These are phyloP conservation scores for Spheniscus mendiculus DNA, from an alignment of 2,113 vertebrate species.

Conservation along the genomic window DNA sequence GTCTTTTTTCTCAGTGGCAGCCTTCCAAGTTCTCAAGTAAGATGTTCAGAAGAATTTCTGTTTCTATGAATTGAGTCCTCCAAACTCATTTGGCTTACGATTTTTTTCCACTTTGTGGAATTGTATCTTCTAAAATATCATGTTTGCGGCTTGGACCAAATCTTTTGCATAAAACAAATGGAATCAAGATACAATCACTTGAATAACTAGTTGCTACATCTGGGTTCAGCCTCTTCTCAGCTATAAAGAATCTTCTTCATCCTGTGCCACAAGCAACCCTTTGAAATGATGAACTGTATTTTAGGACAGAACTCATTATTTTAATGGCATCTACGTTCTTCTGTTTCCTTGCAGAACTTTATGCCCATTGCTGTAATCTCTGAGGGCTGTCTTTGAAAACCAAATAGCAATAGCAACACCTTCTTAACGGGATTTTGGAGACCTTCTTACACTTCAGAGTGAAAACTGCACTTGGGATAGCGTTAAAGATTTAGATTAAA, in stretches of 20 bases:
- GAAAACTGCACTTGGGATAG: neutral
- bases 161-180: neutral
- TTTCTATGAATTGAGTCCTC: neutral
- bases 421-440: neutral
- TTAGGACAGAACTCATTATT: neutral
- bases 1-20: neutral
- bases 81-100: neutral
- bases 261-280: neutral
- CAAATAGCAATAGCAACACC: neutral
- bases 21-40: neutral
- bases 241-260: slow-evolving; percentile 16
- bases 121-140: neutral
- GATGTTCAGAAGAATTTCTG: neutral
- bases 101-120: neutral
- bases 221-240: neutral
- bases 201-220: neutral
- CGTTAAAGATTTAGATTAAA: neutral
- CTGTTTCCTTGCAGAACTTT: neutral
- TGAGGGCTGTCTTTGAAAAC: neutral
- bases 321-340: neutral
- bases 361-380: neutral
- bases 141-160: neutral
- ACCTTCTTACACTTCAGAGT: neutral
- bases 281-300: neutral
- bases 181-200: neutral